Conservation (phyloP, 1,140 invertebrate genomes). For the Micrasema longulum region DNA sequence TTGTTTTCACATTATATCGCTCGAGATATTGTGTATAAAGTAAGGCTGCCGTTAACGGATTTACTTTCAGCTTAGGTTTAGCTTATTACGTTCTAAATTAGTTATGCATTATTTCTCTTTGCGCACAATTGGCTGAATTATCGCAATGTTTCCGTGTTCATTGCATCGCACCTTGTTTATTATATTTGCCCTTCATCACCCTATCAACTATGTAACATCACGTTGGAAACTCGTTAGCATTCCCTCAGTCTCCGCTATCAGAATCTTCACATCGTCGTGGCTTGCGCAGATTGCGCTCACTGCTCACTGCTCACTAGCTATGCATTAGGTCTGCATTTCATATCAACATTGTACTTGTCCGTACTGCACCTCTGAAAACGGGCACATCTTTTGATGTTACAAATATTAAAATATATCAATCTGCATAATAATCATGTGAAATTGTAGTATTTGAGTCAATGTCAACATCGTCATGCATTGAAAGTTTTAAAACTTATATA, state of each 20-base stretch:
- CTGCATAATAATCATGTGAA: too few species aligned
- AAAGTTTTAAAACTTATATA: too few species aligned
- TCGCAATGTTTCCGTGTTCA: conserved; percentile 17
- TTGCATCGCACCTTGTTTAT: conserved; percentile 29
- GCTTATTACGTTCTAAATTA: conserved; percentile 28
- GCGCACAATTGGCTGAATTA: conserved; percentile 8
- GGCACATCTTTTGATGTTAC: too few species aligned
- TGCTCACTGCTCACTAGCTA: too few species aligned
- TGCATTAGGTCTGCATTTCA: too few species aligned
- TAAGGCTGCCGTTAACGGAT: neutral
- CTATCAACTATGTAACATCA: neutral
- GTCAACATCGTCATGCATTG: too few species aligned
- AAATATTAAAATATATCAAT: too few species aligned
- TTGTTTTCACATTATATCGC: too few species aligned
- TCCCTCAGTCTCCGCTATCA: conserved; percentile 9
- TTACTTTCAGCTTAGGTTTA: neutral
- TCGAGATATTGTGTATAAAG: too few species aligned
- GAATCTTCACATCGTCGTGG: conserved; percentile 2
- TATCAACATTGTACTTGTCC: too few species aligned
- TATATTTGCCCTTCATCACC: conserved; percentile 17
- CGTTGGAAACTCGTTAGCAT: conserved; percentile 22
- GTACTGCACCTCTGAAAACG: too few species aligned
- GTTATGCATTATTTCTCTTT: conserved; percentile 7
- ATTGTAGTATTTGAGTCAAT: too few species aligned
- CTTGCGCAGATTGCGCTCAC: neutral